Evolutionary conservation across 2,888 invertebrate species (phyloP).

Genomic region (Ellobium chinense): DNA sequence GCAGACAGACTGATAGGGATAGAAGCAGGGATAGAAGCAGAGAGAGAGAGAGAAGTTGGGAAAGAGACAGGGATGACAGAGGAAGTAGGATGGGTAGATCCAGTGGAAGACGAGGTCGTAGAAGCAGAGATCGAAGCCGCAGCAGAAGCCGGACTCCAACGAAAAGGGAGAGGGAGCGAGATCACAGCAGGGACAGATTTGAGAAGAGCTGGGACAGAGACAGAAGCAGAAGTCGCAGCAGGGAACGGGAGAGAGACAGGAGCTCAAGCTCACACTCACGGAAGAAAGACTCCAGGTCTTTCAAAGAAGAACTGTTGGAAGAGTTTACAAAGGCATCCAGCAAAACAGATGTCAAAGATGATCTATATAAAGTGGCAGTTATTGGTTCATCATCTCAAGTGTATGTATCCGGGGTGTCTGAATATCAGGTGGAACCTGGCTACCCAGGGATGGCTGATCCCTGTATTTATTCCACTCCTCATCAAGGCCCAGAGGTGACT

Average conservation of each 20-base stretch:
- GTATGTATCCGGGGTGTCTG: neutral
- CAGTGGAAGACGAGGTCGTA: conserved; percentile 43
- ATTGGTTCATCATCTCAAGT: neutral
- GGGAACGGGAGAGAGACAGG: conserved; percentile 38
- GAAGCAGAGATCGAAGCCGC: conserved; percentile 45
- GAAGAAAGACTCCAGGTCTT: conserved; percentile 30
- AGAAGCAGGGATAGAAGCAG: conserved; percentile 48
- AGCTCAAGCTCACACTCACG: conserved; percentile 16
- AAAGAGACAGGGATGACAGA: conserved; percentile 26
- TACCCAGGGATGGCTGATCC: neutral
- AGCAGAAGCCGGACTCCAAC: neutral
- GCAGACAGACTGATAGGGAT: conserved; percentile 34
- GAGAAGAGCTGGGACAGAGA: conserved; percentile 15
- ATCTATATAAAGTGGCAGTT: conserved; percentile 25
- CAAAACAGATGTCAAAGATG: conserved; percentile 27
- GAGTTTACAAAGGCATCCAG: conserved; percentile 25
- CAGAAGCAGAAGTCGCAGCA: conserved; percentile 48
- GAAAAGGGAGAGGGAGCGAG: neutral
- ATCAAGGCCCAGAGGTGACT: neutral
- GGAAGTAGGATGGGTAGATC: conserved; percentile 38
- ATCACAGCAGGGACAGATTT: conserved; percentile 23
- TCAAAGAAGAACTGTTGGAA: conserved; percentile 36
- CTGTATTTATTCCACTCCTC: conserved; percentile 1
- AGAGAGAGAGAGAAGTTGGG: conserved; percentile 38
- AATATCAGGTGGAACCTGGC: conserved; percentile 1